Conservation (phyloP, 2,113 vertebrate species). For the Falco punctatus region DNA sequence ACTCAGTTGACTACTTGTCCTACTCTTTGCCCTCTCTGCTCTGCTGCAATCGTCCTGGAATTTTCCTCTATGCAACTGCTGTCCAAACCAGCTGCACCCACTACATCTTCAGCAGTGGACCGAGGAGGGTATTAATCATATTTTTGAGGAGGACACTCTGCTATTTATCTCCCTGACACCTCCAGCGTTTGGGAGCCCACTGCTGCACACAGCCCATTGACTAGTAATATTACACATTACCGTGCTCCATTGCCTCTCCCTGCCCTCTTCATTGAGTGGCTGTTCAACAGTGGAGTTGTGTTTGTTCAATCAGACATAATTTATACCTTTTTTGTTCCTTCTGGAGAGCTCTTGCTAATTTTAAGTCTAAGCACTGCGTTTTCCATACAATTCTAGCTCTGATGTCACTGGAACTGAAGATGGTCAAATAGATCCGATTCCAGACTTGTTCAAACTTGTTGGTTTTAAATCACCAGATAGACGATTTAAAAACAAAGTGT, state of each 20-base stretch:
- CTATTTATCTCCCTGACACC: constrained; percentile 99
- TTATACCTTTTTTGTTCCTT: constrained; percentile 85
- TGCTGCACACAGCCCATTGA: constrained; percentile 99
- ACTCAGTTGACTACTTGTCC: constrained; percentile 87
- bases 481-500: constrained; percentile 34
- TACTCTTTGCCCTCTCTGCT: constrained; percentile 99
- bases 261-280: constrained; percentile 99
- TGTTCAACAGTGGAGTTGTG: constrained; percentile 92
- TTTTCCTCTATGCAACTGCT: constrained; percentile 92
- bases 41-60: constrained; percentile 84
- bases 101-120: constrained; percentile 99
- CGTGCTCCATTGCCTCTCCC: constrained; percentile 98
- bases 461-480: constrained; percentile 32
- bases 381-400: constrained; percentile 45
- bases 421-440: neutral
- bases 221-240: constrained; percentile 99
- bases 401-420: neutral
- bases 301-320: constrained; percentile 94
- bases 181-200: constrained; percentile 92
- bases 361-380: constrained; percentile 45
- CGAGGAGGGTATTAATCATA: constrained; percentile 99
- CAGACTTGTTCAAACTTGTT: neutral
- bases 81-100: constrained; percentile 99
- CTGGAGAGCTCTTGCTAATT: constrained; percentile 70
- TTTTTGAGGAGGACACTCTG: constrained; percentile 99